Evolutionary conservation across 2,113 vertebrate genomes (phyloP).

Genomic region (Ceuthmochares aereus): DNA sequence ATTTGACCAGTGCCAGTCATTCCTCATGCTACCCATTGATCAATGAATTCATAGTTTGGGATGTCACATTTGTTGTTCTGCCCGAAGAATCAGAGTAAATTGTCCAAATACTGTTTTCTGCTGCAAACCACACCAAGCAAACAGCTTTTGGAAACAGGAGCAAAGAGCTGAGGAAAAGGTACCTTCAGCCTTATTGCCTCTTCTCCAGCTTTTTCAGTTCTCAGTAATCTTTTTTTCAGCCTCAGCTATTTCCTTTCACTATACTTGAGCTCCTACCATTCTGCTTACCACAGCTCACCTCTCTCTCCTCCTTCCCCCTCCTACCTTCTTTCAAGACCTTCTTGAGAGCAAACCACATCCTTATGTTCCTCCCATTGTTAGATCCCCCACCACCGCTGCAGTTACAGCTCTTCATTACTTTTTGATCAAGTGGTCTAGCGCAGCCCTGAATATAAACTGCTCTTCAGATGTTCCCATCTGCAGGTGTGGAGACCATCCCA

Average conservation of each 20-base stretch:
- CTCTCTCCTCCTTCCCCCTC: conserved; percentile 33
- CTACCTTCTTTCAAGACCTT: conserved; percentile 38
- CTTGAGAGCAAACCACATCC: conserved; percentile 65
- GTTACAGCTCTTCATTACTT: neutral
- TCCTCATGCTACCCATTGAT: neutral
- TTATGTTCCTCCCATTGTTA: conserved; percentile 19
- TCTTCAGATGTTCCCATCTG: neutral
- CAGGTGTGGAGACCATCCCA: neutral
- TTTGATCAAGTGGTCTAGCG: conserved; percentile 5
- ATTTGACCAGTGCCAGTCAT: neutral
- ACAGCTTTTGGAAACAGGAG: neutral
- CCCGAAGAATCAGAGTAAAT: neutral
- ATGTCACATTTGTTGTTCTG: neutral
- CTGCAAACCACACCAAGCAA: neutral
- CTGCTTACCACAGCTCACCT: conserved; percentile 44
- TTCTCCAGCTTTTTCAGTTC: neutral
- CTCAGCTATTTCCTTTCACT: conserved; percentile 33
- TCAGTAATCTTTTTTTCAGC: conserved; percentile 32
- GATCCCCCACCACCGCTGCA: neutral
- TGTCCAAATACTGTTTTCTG: neutral
- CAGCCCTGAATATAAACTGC: neutral
- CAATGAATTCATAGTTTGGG: neutral
- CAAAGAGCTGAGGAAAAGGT: neutral
- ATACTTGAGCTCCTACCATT: rapidly evolving
- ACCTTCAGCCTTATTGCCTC: neutral